Conservation (phyloP, 2,797 vertebrate species). For the Smutsia gigantea region DNA sequence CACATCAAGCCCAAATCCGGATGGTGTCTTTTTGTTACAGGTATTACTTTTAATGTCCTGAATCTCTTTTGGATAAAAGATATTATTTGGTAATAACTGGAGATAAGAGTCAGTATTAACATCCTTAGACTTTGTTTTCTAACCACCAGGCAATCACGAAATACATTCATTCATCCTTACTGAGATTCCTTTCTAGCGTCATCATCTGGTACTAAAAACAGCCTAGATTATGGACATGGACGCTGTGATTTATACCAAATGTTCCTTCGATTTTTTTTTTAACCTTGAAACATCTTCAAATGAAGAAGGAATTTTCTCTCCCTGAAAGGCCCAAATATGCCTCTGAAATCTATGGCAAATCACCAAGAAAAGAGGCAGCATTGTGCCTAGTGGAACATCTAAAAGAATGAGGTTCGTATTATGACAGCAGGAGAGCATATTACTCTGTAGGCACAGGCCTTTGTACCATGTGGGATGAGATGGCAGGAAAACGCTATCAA, state of each 20-base stretch:
- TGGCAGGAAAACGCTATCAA: neutral
- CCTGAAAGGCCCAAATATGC: neutral
- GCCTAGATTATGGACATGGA: neutral
- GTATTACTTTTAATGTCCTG: neutral
- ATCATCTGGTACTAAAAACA: neutral
- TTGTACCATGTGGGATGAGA: neutral
- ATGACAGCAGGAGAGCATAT: neutral
- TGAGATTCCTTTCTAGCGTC: neutral
- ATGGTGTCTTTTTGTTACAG: neutral
- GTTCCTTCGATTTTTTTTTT: neutral
- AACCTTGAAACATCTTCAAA: neutral
- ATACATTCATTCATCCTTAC: neutral
- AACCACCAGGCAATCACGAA: neutral
- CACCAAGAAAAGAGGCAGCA: neutral
- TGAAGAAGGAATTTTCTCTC: neutral
- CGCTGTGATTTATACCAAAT: neutral
- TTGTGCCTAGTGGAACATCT: accelerated
- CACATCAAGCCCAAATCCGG: neutral
- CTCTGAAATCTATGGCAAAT: neutral
- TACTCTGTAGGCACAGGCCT: too few species aligned
- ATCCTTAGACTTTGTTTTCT: neutral
- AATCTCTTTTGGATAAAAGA: neutral
- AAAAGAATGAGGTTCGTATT: neutral
- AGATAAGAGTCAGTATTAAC: neutral
- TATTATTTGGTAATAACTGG: neutral